These are phyloP conservation scores for Morinoia aosen DNA, from an alignment of 2,888 invertebrate genomes.

Conservation along the genomic window DNA sequence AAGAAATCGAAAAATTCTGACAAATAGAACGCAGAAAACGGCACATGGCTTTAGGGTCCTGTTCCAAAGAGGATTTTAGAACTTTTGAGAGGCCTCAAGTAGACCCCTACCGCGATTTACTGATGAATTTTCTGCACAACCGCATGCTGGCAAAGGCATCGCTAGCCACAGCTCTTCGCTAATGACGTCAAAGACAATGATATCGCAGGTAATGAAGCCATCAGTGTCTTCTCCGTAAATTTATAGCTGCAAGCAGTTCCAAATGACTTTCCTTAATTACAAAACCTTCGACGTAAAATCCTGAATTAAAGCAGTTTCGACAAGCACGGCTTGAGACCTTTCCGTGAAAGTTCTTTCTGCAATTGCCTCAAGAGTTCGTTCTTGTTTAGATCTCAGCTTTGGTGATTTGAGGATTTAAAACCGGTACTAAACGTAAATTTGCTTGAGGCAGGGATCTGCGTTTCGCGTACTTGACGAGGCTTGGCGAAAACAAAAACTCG, in stretches of 20 bases:
- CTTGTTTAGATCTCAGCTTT: not conserved
- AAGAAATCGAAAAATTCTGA: no score
- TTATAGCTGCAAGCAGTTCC: not conserved
- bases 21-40: no score
- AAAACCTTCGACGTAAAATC: not conserved
- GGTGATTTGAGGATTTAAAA: not conserved
- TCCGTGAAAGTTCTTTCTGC: not conserved
- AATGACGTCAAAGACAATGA: conserved; percentile 10
- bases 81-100: not conserved
- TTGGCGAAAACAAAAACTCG: no score
- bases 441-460: not conserved
- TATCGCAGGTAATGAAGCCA: conserved; percentile 2
- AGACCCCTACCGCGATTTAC: not conserved
- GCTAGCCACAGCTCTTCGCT: not conserved
- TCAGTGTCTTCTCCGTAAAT: not conserved
- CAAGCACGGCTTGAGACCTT: not conserved
- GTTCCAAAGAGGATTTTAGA: not conserved
- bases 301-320: not conserved
- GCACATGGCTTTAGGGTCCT: no score
- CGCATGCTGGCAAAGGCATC: not conserved
- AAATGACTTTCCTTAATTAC: not conserved
- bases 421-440: not conserved
- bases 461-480: not conserved
- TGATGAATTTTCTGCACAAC: not conserved
- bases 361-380: not conserved